phyloP scores from a whole-genome alignment of 2,113 vertebrate species.

The Microtus richardsoni region DNA sequence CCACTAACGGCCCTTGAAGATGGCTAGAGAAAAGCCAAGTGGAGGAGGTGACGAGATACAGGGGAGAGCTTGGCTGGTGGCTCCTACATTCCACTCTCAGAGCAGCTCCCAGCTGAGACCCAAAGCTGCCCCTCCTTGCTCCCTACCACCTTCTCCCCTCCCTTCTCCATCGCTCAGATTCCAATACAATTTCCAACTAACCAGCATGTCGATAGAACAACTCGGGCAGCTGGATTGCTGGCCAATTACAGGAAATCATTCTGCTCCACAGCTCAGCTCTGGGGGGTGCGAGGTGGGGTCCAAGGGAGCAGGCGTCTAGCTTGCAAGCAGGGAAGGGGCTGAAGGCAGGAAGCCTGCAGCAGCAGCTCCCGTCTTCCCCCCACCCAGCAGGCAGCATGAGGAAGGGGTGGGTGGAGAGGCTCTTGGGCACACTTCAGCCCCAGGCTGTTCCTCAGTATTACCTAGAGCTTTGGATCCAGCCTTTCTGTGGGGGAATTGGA shows the following conservation, averaged over 20 bases:
- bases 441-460: background rate
- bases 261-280: slow-evolving; percentile 77
- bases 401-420: background rate
- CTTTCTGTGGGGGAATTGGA: background rate
- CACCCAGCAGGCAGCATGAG: background rate
- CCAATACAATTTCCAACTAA: slow-evolving; percentile 83
- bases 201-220: slow-evolving; percentile 84
- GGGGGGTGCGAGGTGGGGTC: background rate
- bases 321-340: slow-evolving; percentile 26
- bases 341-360: background rate
- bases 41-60: background rate
- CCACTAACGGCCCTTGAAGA: background rate
- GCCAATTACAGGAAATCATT: slow-evolving; percentile 85
- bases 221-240: slow-evolving; percentile 69
- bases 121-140: background rate
- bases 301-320: background rate
- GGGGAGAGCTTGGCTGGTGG: background rate
- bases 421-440: background rate
- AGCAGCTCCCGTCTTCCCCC: background rate
- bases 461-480: background rate
- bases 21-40: background rate
- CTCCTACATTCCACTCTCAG: background rate
- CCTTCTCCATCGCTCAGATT: slow-evolving; percentile 67
- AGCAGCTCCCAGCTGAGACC: slow-evolving; percentile 24
- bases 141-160: background rate